These are phyloP conservation scores for Vombatus ursinus DNA, from an alignment of 2,113 vertebrate genomes.

Conservation along the genomic window DNA sequence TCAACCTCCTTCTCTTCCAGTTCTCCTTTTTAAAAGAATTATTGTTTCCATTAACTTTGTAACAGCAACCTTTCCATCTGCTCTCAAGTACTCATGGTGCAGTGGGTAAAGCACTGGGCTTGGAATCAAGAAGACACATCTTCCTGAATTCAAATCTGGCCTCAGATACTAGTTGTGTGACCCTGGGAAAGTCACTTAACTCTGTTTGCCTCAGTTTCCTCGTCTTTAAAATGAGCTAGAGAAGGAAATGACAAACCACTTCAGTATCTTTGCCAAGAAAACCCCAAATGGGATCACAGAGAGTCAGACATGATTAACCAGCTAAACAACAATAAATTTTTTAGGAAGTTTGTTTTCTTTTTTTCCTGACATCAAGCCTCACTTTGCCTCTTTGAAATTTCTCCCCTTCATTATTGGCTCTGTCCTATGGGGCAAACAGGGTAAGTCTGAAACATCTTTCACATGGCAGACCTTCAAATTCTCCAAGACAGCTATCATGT, in stretches of 20 bases:
- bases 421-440: not conserved
- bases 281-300: not conserved
- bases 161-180: not conserved
- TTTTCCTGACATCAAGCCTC: too few species aligned
- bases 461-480: not conserved
- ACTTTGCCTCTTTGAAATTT: not conserved
- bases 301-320: not conserved
- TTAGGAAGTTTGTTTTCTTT: too few species aligned
- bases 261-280: not conserved
- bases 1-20: not conserved
- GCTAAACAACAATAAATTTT: too few species aligned
- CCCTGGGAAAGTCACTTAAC: not conserved
- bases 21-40: not conserved
- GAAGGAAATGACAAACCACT: not conserved
- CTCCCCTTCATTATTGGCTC: not conserved
- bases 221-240: not conserved
- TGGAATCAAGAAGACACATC: not conserved
- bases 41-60: not conserved
- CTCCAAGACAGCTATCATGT: not conserved
- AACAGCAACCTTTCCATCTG: not conserved
- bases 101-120: not conserved
- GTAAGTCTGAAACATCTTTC: not conserved
- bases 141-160: not conserved
- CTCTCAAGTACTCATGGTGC: not conserved
- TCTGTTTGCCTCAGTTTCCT: not conserved